Percentiles rank a stretch among this genome's conserved stretches.
Evolutionary conservation across 2,888 invertebrate species (phyloP).

Genomic region (Apodemia duryi): DNA sequence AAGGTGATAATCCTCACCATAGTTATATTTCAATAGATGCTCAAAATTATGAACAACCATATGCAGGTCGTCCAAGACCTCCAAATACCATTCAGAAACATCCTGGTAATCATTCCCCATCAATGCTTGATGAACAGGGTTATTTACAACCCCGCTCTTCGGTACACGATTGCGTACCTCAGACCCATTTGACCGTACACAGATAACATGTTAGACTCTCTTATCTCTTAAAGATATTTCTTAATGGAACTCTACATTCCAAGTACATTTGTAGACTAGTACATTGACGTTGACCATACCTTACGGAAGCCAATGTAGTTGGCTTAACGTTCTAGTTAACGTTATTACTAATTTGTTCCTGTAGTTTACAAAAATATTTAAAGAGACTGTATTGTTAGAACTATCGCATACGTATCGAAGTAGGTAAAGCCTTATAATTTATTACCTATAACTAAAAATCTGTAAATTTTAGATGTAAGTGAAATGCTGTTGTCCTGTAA

Average conservation of each 20-base stretch:
- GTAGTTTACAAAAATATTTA: constrained; percentile 42
- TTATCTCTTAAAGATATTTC: constrained; percentile 65
- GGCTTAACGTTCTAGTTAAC: constrained; percentile 43
- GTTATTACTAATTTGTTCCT: constrained; percentile 57
- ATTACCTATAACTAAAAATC: constrained; percentile 22
- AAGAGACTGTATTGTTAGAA: constrained; percentile 61
- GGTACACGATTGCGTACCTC: constrained; percentile 71
- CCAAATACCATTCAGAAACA: constrained; percentile 70
- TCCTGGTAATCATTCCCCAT: constrained; percentile 62
- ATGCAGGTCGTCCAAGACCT: constrained; percentile 66
- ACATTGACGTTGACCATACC: constrained; percentile 60
- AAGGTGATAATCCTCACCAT: constrained; percentile 82
- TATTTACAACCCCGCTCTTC: constrained; percentile 76
- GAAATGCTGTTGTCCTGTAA: constrained; percentile 46
- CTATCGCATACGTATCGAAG: constrained; percentile 50
- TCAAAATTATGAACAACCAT: constrained; percentile 74
- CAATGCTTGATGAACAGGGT: constrained; percentile 74
- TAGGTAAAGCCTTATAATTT: constrained; percentile 48
- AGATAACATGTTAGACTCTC: constrained; percentile 60
- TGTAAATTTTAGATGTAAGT: constrained; percentile 21
- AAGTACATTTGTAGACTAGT: constrained; percentile 67
- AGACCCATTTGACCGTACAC: constrained; percentile 69
- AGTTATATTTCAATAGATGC: constrained; percentile 84
- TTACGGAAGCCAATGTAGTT: constrained; percentile 57
- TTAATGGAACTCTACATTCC: constrained; percentile 75